Conservation (phyloP, 2,888 invertebrate species). For the Nomada goodeniana region DNA sequence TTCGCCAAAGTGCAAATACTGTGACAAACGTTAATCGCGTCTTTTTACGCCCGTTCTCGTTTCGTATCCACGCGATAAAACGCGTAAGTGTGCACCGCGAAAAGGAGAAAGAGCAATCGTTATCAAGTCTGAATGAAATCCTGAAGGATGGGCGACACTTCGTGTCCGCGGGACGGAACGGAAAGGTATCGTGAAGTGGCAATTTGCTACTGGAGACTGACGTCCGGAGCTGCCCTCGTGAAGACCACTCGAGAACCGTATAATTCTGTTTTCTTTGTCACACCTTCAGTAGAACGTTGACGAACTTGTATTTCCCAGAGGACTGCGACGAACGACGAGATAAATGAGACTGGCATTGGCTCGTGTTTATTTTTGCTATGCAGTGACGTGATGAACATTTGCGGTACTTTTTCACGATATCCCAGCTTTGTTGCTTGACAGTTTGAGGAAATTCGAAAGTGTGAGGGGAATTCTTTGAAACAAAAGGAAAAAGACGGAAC, state of each 20-base stretch:
- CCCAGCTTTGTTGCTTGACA: no score
- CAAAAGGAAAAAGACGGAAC: no score
- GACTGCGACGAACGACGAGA: neutral
- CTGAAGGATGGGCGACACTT: neutral
- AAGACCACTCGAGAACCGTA: constrained; percentile 5
- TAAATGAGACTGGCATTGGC: neutral
- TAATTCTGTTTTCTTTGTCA: constrained; percentile 29
- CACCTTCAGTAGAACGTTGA: neutral
- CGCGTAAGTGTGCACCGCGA: neutral
- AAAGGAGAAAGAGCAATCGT: neutral
- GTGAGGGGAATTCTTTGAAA: no score
- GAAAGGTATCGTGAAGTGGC: constrained; percentile 19
- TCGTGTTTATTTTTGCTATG: neutral
- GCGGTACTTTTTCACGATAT: no score
- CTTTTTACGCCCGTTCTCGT: neutral
- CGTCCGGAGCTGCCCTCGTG: constrained; percentile 4
- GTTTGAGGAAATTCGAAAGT: no score
- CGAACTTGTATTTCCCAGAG: neutral
- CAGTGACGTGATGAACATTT: no score
- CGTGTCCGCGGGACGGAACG: constrained; percentile 12
- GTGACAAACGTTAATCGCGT: neutral
- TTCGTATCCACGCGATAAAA: constrained; percentile 15
- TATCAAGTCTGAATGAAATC: constrained; percentile 23
- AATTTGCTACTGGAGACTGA: constrained; percentile 45
- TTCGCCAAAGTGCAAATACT: constrained; percentile 37